Conservation (phyloP, 2,113 vertebrate species). For the Pseudonaja textilis region DNA sequence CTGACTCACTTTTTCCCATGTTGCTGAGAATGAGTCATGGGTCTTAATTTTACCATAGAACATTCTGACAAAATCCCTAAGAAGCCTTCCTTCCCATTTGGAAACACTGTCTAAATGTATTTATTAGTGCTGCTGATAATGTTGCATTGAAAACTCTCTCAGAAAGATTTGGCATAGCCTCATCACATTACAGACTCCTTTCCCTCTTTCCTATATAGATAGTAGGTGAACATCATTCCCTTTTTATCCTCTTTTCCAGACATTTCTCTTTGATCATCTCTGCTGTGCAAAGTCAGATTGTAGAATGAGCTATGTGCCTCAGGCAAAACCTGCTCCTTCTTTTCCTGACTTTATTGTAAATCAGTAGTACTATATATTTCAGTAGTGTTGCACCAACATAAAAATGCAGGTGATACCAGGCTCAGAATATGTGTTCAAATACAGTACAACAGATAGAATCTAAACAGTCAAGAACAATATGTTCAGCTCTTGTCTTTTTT, state of each 20-base stretch:
- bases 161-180: not conserved
- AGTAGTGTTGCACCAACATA: slow-evolving; percentile 12
- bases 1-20: not conserved
- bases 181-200: not conserved
- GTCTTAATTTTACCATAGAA: not conserved
- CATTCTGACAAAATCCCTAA: not conserved
- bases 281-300: not conserved
- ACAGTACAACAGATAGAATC: slow-evolving; percentile 45
- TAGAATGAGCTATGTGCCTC: not conserved
- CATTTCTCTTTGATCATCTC: not conserved
- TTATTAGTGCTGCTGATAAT: not conserved
- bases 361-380: slow-evolving; percentile 30
- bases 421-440: slow-evolving; percentile 34
- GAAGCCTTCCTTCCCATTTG: not conserved
- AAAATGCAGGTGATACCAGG: slow-evolving; percentile 6
- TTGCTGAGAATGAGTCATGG: not conserved
- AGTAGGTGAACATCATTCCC: not conserved
- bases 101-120: not conserved
- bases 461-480: slow-evolving; percentile 60
- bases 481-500: slow-evolving; percentile 50
- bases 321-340: not conserved
- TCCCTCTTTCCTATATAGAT: not conserved
- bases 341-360: not conserved
- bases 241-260: not conserved
- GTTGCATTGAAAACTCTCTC: not conserved